Conservation (phyloP, 2,888 invertebrate species). For the Timema cristinae region DNA sequence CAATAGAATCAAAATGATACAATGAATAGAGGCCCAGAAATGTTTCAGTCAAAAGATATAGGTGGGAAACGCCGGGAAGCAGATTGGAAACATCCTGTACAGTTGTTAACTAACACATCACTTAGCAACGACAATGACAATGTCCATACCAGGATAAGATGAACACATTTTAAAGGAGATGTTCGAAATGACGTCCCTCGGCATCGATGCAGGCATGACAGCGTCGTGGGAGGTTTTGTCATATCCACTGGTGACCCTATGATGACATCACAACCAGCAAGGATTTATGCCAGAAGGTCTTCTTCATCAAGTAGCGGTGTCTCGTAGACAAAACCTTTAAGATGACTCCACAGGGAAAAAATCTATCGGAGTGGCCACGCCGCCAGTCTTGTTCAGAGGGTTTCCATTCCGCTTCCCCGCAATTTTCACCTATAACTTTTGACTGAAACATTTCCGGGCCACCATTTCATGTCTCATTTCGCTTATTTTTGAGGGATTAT, state of each 20-base stretch:
- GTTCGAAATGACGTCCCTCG: not conserved
- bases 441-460: not conserved
- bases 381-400: no score
- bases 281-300: not conserved
- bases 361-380: no score
- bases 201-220: not conserved
- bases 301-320: not conserved
- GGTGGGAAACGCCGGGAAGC: no score
- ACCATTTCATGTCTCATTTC: not conserved
- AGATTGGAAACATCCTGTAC: no score
- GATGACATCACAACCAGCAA: constrained; percentile 10
- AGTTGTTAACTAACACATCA: no score
- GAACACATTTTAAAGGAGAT: not conserved
- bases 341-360: not conserved
- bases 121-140: no score
- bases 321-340: not conserved
- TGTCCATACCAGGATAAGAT: not conserved
- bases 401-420: no score
- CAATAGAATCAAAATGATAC: not conserved
- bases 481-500: no score
- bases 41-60: not conserved
- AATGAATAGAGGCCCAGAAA: not conserved
- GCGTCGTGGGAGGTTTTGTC: not conserved
- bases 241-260: not conserved
- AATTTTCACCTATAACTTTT: not conserved